Evolutionary conservation across 2,888 invertebrate species (phyloP), one percentile per base, ranked within the genome.

Genomic region (Chloroclysta siterata): DNA sequence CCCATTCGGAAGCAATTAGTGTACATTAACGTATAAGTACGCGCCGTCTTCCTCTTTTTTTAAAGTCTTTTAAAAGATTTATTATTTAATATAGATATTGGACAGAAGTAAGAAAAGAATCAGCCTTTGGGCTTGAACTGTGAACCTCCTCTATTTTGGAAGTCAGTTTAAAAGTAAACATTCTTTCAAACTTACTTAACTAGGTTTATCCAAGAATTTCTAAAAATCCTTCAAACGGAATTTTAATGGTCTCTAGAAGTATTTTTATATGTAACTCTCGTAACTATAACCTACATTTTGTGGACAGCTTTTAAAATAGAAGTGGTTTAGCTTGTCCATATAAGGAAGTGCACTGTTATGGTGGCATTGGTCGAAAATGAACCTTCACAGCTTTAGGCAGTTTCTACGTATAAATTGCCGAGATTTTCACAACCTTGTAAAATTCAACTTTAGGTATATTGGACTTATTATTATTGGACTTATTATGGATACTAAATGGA

Each of bases 261-360:
- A 17, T 58, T 63, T 64, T 60, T 59, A 63, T 66, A 62, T 68
- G 55, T 68, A 8, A 33, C 8, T 8, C 33, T 33, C 66, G 63
- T 69, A 68, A 68, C 65, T 68, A 55, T 66, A 68, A 65, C 68
- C 69, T 60, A 71, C 64, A 64, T 68, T 63, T 55, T 53, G 17
- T 54, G 14, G 8, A 62, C 17, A 47, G 44, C 47, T 22, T 44
- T 39, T 60, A 55, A 50, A 52, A 54, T 58, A 42, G 57, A 56
- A 60, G 64, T 60, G 33, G 64, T 64, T 53, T 42, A 28, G 48
- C 56, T 36, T 60, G 56, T 56, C 56, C 52, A 17, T 56, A 60
- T 56, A 64, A 36, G 56, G 60, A 48, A 53, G n/a, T 60, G n/a
- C 28, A 48, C 46, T 42, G 59, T 52, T 64, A 53, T 53, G 53